These are phyloP conservation scores for Magallana angulata DNA, from an alignment of 1,140 invertebrate species.

Conservation along the genomic window DNA sequence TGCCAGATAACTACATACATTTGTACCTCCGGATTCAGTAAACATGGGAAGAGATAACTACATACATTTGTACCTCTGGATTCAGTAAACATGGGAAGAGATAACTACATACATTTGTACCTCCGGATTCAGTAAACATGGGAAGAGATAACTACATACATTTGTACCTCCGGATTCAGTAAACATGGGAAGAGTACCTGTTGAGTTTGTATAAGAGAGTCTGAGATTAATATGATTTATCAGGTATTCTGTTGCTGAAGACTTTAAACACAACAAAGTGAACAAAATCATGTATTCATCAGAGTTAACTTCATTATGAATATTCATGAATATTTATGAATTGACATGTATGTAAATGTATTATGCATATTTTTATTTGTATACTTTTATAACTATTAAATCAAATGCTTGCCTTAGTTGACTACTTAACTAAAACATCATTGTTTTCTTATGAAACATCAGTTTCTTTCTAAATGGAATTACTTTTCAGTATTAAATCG, in stretches of 20 bases:
- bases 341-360: background rate
- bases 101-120: background rate
- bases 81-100: no score
- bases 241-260: no score
- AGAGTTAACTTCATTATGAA: background rate
- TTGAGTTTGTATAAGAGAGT: no score
- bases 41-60: no score
- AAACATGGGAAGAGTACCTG: no score
- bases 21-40: background rate
- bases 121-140: background rate
- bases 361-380: slow-evolving; percentile 10
- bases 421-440: background rate
- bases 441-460: slow-evolving; percentile 9
- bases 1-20: background rate
- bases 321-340: slow-evolving; percentile 11
- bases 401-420: background rate
- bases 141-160: background rate
- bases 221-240: no score
- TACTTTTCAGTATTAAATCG: background rate
- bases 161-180: background rate
- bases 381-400: slow-evolving; percentile 7
- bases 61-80: background rate
- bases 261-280: no score
- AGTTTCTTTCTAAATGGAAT: background rate
- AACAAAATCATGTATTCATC: background rate